Percentiles rank a stretch among this genome's conserved stretches.
Conservation (phyloP, 2,888 invertebrate species). For the Tricholauxania praeusta region DNA sequence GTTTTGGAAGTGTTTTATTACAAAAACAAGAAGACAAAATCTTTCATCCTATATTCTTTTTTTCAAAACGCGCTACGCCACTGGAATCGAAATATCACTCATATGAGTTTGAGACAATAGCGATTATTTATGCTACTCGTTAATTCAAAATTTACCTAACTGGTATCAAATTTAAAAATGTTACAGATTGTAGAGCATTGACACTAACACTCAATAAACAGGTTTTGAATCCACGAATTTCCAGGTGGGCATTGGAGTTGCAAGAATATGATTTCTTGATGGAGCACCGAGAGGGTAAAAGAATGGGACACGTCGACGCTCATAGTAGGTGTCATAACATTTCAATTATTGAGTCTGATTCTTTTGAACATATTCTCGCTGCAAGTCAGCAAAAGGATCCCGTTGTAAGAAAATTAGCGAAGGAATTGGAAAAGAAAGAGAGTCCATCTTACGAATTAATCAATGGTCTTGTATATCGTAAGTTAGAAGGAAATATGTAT, state of each 20-base stretch:
- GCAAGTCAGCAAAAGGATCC: neutral
- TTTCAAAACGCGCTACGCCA: constrained; percentile 14
- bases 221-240: constrained; percentile 18
- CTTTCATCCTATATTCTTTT: constrained; percentile 16
- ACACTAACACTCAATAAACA: constrained; percentile 13
- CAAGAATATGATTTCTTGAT: constrained; percentile 35
- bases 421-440: neutral
- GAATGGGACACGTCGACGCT: constrained; percentile 20
- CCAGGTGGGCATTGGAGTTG: too few species aligned
- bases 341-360: neutral
- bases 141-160: neutral
- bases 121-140: neutral
- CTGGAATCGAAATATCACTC: constrained; percentile 28
- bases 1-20: constrained; percentile 25
- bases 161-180: neutral
- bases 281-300: constrained; percentile 8
- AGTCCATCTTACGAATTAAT: constrained; percentile 1
- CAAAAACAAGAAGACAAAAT: constrained; percentile 20
- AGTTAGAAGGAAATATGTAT: neutral
- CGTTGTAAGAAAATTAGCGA: neutral
- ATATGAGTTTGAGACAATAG: constrained; percentile 27
- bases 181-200: neutral
- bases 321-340: neutral
- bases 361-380: neutral
- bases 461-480: constrained; percentile 2